Evolutionary conservation across 2,113 vertebrate genomes (phyloP).

Genomic region (Psilopogon haemacephalus): DNA sequence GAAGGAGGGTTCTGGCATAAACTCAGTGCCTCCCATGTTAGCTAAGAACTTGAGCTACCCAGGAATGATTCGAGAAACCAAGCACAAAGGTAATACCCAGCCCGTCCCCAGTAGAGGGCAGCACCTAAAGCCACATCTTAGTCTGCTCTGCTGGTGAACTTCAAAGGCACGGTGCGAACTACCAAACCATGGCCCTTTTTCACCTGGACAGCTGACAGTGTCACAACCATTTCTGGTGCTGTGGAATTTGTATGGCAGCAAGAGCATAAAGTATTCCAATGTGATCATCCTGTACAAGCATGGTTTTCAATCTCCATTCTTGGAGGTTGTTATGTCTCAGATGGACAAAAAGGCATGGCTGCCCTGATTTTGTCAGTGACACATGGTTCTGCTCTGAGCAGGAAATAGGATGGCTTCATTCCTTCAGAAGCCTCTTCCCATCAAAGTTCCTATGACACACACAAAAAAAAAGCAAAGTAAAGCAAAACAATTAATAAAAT

Average conservation of each 20-base stretch:
- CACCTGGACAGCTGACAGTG: background rate
- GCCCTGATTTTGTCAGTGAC: background rate
- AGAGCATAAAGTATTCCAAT: background rate
- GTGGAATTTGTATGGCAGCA: background rate
- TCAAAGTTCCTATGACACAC: background rate
- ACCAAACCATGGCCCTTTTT: background rate
- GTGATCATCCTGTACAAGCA: background rate
- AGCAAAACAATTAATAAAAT: constrained; percentile 10
- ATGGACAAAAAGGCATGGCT: background rate
- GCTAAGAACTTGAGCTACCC: background rate
- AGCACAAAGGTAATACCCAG: background rate
- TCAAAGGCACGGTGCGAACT: background rate
- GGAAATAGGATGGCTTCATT: background rate
- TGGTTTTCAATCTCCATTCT: background rate
- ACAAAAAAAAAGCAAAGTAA: background rate
- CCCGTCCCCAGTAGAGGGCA: background rate
- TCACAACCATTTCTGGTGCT: background rate
- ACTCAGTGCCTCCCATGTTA: background rate
- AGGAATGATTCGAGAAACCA: background rate
- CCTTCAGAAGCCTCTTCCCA: background rate
- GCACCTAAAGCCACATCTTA: background rate
- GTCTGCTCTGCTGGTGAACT: background rate
- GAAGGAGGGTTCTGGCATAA: background rate
- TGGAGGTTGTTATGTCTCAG: background rate
- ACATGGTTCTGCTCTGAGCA: background rate